Percentiles rank a stretch among this genome's conserved stretches.
Conservation (phyloP, 2,888 invertebrate species). For the Acrobasis consociella region DNA sequence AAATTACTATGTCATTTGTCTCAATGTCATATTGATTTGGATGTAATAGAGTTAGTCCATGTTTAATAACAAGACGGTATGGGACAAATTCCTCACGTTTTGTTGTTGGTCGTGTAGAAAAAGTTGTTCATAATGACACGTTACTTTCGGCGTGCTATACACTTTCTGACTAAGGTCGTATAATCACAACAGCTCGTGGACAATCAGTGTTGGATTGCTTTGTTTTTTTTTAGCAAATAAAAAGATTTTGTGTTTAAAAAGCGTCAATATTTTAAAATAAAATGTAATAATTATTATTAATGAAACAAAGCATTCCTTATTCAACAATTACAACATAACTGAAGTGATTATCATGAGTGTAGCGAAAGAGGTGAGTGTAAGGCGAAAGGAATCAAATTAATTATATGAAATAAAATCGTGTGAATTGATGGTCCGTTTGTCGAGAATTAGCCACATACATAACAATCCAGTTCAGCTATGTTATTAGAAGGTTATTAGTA, state of each 20-base stretch:
- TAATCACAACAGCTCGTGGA: conserved; percentile 36
- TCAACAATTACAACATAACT: conserved; percentile 63
- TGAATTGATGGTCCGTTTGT: conserved; percentile 58
- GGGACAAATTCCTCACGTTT: no score
- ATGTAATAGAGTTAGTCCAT: no score
- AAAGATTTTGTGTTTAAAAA: not conserved
- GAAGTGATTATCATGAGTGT: conserved; percentile 77
- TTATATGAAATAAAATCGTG: conserved; percentile 25
- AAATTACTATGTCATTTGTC: no score
- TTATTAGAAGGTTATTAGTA: conserved; percentile 37
- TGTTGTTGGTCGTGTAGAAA: no score
- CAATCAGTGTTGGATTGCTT: conserved; percentile 34
- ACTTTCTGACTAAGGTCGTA: conserved; percentile 25
- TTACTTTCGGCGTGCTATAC: not conserved
- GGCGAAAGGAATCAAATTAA: conserved; percentile 30
- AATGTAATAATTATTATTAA: no score
- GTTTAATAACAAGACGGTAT: no score
- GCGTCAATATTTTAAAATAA: conserved; percentile 20
- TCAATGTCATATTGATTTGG: no score
- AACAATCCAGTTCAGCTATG: conserved; percentile 79
- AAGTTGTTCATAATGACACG: not conserved
- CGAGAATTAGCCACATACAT: conserved; percentile 79
- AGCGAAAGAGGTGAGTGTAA: conserved; percentile 42
- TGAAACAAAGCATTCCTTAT: conserved; percentile 53
- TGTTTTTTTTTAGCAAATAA: conserved; percentile 28